Evolutionary conservation across 2,797 vertebrate genomes (phyloP).

Genomic region (Chloroceryle amazona): DNA sequence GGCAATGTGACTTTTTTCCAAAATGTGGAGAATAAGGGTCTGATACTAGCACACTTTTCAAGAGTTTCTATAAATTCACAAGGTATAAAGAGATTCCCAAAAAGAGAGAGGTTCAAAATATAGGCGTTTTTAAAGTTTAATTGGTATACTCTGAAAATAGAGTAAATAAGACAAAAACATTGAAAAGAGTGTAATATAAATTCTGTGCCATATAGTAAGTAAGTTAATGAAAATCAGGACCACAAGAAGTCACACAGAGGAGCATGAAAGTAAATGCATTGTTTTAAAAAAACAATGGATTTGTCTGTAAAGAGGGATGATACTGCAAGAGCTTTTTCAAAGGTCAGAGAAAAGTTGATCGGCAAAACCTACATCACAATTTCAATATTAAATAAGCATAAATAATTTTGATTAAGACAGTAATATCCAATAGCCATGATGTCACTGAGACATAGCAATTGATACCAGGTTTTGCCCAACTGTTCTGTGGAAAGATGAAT

Average conservation of each 20-base stretch:
- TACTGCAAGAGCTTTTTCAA: background rate
- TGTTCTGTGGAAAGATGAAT: background rate
- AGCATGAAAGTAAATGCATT: background rate
- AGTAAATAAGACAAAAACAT: background rate
- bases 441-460: background rate
- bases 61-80: background rate
- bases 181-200: background rate
- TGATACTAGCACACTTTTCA: background rate
- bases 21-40: background rate
- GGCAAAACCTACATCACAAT: background rate
- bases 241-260: fast-evolving
- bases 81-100: background rate
- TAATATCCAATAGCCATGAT: background rate
- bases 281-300: background rate
- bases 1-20: background rate
- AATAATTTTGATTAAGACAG: background rate
- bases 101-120: background rate
- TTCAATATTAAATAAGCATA: background rate
- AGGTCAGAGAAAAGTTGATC: background rate
- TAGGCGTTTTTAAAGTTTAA: background rate
- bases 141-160: background rate
- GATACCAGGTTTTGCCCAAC: background rate
- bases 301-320: background rate
- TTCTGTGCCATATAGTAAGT: background rate
- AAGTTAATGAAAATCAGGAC: background rate